Evolutionary conservation across 2,113 vertebrate species (phyloP).

Genomic region (Dissostichus mawsoni): DNA sequence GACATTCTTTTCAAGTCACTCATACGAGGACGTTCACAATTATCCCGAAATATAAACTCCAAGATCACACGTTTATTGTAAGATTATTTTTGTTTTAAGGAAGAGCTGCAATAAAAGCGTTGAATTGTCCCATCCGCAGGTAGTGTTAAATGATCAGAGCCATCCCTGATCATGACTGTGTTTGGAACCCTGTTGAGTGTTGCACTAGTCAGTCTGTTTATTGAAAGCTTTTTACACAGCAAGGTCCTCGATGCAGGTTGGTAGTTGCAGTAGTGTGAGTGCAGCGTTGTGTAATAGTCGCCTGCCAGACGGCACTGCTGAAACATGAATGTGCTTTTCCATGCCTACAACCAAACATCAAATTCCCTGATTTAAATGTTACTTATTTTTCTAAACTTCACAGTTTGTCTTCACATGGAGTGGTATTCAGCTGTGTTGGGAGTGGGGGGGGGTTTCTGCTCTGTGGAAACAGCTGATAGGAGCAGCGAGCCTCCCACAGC

Average conservation of each 20-base stretch:
- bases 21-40: too few relatives aligned
- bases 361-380: conserved; percentile 62
- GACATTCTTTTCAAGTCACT: too few relatives aligned
- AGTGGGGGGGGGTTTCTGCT: conserved; percentile 4
- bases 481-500: conserved; percentile 17
- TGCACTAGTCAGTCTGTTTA: conserved; percentile 30
- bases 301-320: conserved; percentile 69
- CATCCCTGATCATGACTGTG: background rate
- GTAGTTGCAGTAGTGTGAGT: conserved; percentile 36
- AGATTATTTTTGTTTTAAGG: too few relatives aligned
- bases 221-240: conserved; percentile 29
- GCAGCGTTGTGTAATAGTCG: conserved; percentile 70
- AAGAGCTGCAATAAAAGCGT: too few relatives aligned
- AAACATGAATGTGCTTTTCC: conserved; percentile 69
- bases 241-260: conserved; percentile 31
- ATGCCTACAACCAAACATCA: conserved; percentile 1
- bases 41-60: too few relatives aligned
- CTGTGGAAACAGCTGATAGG: conserved; percentile 47
- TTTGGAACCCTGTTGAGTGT: conserved; percentile 4
- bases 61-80: too few relatives aligned
- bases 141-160: background rate
- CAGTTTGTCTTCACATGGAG: conserved; percentile 42
- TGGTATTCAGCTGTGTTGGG: conserved; percentile 22
- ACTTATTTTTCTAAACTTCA: conserved; percentile 64
- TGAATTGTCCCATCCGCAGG: too few relatives aligned